Conservation (phyloP, 1,140 invertebrate genomes). For the Luehdorfia chinensis region DNA sequence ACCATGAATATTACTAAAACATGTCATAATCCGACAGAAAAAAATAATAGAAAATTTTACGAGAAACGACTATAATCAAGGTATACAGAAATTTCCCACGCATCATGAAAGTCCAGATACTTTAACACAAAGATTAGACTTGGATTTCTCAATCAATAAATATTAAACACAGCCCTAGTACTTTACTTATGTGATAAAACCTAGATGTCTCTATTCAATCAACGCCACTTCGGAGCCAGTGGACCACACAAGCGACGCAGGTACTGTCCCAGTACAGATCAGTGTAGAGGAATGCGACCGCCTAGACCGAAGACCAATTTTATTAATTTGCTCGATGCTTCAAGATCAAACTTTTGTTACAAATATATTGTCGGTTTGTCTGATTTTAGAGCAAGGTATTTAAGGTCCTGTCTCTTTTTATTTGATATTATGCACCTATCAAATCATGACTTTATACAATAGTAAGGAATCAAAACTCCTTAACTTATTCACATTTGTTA, state of each 20-base stretch:
- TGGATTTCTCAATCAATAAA: not conserved
- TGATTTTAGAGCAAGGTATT: not conserved
- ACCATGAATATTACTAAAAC: too few species aligned
- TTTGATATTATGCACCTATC: too few species aligned
- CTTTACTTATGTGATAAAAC: slow-evolving; percentile 8
- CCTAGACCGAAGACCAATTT: slow-evolving; percentile 19
- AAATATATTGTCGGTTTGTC: slow-evolving; percentile 1
- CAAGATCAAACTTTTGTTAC: slow-evolving; percentile 1
- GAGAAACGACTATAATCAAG: too few species aligned
- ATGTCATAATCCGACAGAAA: too few species aligned
- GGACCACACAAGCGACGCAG: slow-evolving; percentile 48
- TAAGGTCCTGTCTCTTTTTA: too few species aligned
- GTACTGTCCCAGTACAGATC: slow-evolving; percentile 23
- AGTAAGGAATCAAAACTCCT: too few species aligned
- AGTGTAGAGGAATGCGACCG: slow-evolving; percentile 11
- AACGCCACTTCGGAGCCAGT: slow-evolving; percentile 19
- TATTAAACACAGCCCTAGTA: too few species aligned
- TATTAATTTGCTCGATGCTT: slow-evolving; percentile 29
- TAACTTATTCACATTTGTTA: too few species aligned
- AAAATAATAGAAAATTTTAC: not conserved
- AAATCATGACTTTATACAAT: too few species aligned
- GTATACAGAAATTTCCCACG: not conserved
- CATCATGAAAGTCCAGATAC: not conserved
- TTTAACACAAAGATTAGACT: not conserved
- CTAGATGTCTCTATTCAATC: slow-evolving; percentile 12